Conservation (phyloP, 2,888 invertebrate genomes). For the Lasioglossum vierecki region DNA sequence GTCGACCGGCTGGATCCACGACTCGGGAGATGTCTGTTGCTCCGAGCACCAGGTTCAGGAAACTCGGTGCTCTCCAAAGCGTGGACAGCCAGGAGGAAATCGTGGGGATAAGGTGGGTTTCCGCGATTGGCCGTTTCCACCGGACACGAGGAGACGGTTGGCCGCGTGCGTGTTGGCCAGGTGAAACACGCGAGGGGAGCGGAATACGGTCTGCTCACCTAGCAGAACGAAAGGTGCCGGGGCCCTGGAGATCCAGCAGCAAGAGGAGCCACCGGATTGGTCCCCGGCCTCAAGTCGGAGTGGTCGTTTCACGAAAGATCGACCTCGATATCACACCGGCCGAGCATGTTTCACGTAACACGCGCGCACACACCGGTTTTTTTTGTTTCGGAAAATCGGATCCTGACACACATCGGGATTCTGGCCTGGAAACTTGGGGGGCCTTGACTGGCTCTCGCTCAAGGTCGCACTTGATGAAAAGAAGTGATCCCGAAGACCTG, state of each 20-base stretch:
- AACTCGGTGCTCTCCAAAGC: constrained; percentile 75
- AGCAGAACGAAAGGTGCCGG: constrained; percentile 59
- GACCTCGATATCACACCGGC: constrained; percentile 58
- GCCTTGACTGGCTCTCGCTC: neutral
- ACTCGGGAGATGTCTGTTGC: constrained; percentile 30
- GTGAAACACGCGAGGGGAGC: constrained; percentile 43
- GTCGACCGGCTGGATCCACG: constrained; percentile 28
- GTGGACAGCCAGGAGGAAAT: constrained; percentile 53
- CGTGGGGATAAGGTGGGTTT: constrained; percentile 58
- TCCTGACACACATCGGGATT: constrained; percentile 1
- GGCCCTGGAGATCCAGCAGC: constrained; percentile 46
- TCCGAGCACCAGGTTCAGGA: constrained; percentile 69
- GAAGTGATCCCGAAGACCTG: neutral
- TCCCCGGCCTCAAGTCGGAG: neutral
- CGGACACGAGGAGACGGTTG: constrained; percentile 72
- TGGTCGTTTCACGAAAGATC: constrained; percentile 27
- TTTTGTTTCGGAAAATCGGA: constrained; percentile 1
- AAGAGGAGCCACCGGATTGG: constrained; percentile 45
- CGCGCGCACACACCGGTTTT: neutral
- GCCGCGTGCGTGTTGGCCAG: constrained; percentile 62
- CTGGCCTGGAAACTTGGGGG: constrained; percentile 1
- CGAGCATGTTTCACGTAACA: constrained; percentile 2
- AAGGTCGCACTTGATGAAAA: neutral
- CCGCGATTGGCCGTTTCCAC: constrained; percentile 77
- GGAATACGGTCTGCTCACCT: constrained; percentile 54